Conservation (phyloP, 2,797 vertebrate species). For the Heteromormyrus szaboi region DNA sequence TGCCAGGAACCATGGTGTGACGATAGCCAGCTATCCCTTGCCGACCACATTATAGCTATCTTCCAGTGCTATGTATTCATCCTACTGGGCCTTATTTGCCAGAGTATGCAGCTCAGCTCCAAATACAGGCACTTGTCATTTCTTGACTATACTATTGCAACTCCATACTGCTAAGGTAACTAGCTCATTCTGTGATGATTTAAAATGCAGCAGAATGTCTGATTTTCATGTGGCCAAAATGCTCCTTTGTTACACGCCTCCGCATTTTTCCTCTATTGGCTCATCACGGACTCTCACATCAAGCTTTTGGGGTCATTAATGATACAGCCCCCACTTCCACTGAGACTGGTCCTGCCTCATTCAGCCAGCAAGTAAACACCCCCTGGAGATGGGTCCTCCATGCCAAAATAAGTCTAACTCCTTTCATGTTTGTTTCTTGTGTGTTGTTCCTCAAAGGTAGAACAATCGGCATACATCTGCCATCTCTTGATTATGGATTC, state of each 20-base stretch:
- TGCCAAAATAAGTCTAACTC: not conserved
- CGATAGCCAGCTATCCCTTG: not conserved
- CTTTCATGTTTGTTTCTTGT: not conserved
- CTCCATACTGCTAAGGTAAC: not conserved
- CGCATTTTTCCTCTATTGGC: not conserved
- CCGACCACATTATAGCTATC: not conserved
- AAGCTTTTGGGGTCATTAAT: not conserved
- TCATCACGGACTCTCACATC: not conserved
- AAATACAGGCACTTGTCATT: not conserved
- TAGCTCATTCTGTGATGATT: not conserved
- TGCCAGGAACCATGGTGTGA: not conserved
- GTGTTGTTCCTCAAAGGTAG: not conserved
- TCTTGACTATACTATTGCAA: not conserved
- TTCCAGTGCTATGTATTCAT: not conserved
- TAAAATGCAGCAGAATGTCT: not conserved
- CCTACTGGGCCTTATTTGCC: not conserved
- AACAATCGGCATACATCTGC: not conserved
- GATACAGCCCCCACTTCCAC: not conserved
- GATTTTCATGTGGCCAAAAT: not conserved
- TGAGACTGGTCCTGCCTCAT: not conserved
- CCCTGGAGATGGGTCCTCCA: not conserved
- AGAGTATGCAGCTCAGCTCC: not conserved
- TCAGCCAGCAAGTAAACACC: not conserved
- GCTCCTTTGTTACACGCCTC: not conserved
- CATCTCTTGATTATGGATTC: not conserved